Evolutionary conservation across 2,888 invertebrate genomes (phyloP).

Genomic region (Ochropacha duplaris): DNA sequence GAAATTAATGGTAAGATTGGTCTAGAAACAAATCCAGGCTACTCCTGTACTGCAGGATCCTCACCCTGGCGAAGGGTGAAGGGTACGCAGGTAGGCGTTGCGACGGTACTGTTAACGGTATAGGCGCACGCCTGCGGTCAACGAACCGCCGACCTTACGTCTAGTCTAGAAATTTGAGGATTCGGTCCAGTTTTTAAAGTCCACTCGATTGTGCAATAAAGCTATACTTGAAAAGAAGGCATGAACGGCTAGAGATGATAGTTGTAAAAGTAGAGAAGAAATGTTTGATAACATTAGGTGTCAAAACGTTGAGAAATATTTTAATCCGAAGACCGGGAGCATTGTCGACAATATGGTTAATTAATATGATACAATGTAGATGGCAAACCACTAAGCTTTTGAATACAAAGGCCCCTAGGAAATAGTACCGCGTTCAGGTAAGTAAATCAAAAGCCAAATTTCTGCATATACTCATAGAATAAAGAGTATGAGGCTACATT

Average conservation of each 20-base stretch:
- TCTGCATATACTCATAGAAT: neutral
- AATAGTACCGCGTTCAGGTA: constrained; percentile 11
- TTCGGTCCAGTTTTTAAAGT: constrained; percentile 59
- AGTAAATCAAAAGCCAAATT: constrained; percentile 8
- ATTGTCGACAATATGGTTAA: constrained; percentile 9
- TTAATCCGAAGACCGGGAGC: constrained; percentile 28
- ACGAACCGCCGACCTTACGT: constrained; percentile 69
- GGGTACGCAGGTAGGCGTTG: constrained; percentile 47
- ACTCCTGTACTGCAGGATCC: too few relatives aligned
- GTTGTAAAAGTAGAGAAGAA: neutral
- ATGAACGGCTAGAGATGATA: neutral
- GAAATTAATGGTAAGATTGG: neutral
- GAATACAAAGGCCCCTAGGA: constrained; percentile 44
- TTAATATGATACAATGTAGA: constrained; percentile 37
- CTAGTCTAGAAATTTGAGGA: constrained; percentile 72
- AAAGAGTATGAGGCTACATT: neutral
- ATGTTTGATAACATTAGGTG: neutral
- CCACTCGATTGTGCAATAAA: constrained; percentile 3
- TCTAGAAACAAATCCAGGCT: constrained; percentile 12
- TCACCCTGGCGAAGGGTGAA: constrained; percentile 36
- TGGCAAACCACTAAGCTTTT: constrained; percentile 38
- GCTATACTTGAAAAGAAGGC: neutral
- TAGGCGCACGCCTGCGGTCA: constrained; percentile 67
- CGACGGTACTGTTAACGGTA: constrained; percentile 63
- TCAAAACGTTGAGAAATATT: constrained; percentile 10